Conservation (phyloP, 2,113 vertebrate genomes). For the Psittacula cyanocephala region DNA sequence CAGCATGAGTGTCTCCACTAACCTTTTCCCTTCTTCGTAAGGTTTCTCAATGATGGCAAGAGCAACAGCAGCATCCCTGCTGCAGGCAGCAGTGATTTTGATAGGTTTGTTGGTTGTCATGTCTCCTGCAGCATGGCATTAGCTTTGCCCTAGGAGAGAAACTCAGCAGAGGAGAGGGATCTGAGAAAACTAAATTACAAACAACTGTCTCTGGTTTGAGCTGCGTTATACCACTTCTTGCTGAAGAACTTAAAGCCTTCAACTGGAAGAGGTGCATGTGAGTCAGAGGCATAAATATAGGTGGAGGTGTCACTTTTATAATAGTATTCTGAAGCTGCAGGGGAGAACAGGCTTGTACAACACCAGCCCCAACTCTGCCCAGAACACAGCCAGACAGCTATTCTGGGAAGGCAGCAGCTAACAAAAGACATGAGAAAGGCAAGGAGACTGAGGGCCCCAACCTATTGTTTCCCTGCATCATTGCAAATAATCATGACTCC, state of each 20-base stretch:
- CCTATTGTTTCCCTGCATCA: conserved; percentile 54
- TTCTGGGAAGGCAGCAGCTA: conserved; percentile 16
- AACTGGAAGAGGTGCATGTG: neutral
- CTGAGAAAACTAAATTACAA: neutral
- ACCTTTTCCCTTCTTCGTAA: no score
- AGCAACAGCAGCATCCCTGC: neutral
- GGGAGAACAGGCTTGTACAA: neutral
- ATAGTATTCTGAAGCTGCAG: neutral
- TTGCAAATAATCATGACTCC: conserved; percentile 48
- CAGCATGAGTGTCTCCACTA: neutral
- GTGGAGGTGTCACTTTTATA: neutral
- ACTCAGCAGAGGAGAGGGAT: neutral
- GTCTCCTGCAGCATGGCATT: neutral
- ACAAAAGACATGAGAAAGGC: conserved; percentile 31
- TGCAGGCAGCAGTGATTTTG: neutral
- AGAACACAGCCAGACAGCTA: neutral
- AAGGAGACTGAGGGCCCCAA: conserved; percentile 25
- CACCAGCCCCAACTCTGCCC: neutral
- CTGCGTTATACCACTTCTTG: neutral
- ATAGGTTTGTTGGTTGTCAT: neutral
- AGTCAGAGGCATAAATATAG: neutral
- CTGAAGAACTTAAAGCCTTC: neutral
- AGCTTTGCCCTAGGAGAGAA: neutral
- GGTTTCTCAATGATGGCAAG: neutral
- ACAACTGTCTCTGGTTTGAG: neutral